phyloP scores from a whole-genome alignment of 2,888 invertebrate genomes.

The Bombyx huttoni region DNA sequence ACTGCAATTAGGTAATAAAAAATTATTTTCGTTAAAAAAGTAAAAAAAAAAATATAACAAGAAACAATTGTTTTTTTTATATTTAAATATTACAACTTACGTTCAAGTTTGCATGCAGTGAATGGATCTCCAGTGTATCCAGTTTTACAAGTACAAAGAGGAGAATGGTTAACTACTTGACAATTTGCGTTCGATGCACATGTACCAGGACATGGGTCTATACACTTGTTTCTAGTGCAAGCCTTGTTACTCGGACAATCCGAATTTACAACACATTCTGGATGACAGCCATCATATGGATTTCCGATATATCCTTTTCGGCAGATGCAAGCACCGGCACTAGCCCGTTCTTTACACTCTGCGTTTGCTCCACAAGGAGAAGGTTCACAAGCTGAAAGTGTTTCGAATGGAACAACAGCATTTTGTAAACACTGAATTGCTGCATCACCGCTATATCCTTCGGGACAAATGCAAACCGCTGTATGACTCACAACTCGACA shows the following conservation, averaged over 20 bases:
- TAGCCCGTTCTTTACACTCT: conserved; percentile 71
- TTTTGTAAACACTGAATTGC: conserved; percentile 73
- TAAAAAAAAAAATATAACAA: too few species aligned
- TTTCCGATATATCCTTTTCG: conserved; percentile 81
- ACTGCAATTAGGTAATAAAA: conserved; percentile 21
- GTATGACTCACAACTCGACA: conserved; percentile 84
- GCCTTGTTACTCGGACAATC: conserved; percentile 80
- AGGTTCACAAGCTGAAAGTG: conserved; percentile 71
- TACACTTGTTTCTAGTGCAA: conserved; percentile 81
- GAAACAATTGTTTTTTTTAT: background rate
- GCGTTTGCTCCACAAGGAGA: conserved; percentile 78
- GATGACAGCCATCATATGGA: conserved; percentile 84
- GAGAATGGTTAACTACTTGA: conserved; percentile 80
- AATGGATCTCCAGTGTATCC: conserved; percentile 84
- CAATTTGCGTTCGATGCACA: conserved; percentile 84
- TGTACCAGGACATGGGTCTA: conserved; percentile 83
- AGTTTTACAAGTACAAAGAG: conserved; percentile 76
- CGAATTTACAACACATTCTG: conserved; percentile 80
- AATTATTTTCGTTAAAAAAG: too few species aligned
- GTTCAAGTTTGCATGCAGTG: conserved; percentile 61
- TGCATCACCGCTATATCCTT: conserved; percentile 82
- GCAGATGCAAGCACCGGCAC: conserved; percentile 78
- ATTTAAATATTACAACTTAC: conserved; percentile 25
- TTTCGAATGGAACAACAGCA: conserved; percentile 24
- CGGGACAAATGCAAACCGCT: conserved; percentile 78